Conservation (phyloP, 2,888 invertebrate genomes). For the Neoascia interrupta region DNA sequence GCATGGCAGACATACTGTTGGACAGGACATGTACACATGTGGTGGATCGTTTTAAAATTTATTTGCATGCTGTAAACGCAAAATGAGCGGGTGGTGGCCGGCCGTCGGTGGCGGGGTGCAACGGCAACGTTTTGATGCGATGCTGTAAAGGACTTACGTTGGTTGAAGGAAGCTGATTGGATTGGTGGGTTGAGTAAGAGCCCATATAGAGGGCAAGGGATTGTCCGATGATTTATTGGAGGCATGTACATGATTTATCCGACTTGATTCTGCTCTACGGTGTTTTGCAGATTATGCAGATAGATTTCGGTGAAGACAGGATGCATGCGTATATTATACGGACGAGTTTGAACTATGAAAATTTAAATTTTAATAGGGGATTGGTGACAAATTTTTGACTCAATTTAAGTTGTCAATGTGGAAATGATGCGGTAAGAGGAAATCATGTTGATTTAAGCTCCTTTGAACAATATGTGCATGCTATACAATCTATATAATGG, state of each 20-base stretch:
- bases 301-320: slow-evolving; percentile 20
- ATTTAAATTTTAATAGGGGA: slow-evolving; percentile 50
- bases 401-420: slow-evolving; percentile 51
- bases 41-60: slow-evolving; percentile 58
- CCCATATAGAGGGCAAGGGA: not conserved
- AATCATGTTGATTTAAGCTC: slow-evolving; percentile 13
- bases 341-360: slow-evolving; percentile 19
- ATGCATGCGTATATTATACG: slow-evolving; percentile 24
- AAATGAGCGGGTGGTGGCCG: slow-evolving; percentile 1
- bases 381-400: slow-evolving; percentile 56
- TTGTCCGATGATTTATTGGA: slow-evolving; percentile 48
- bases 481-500: no score
- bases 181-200: not conserved
- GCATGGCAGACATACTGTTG: slow-evolving; percentile 42
- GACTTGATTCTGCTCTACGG: slow-evolving; percentile 41
- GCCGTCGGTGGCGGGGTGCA: not conserved
- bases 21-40: slow-evolving; percentile 50
- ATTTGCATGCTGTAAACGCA: slow-evolving; percentile 45
- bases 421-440: slow-evolving; percentile 11
- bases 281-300: slow-evolving; percentile 58
- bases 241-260: slow-evolving; percentile 57
- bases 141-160: slow-evolving; percentile 13
- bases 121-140: slow-evolving; percentile 24
- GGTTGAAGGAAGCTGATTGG: slow-evolving; percentile 10
- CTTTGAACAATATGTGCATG: no score